These are phyloP conservation scores for Goniozus legneri DNA, from an alignment of 1,140 invertebrate genomes.

Conservation along the genomic window DNA sequence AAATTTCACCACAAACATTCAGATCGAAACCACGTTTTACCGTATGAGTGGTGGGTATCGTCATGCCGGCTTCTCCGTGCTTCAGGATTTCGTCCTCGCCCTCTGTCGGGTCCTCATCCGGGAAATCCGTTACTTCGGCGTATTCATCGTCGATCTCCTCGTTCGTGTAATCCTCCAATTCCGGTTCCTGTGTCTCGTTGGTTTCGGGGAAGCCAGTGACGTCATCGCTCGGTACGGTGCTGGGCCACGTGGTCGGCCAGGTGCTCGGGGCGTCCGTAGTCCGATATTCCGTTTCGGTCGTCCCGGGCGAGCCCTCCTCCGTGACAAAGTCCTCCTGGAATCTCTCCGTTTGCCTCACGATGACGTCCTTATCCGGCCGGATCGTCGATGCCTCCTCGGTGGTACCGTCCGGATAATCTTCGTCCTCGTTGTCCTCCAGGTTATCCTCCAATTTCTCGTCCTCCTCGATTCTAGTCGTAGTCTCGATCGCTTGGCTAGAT, in stretches of 20 bases:
- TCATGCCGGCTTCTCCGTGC: conserved; percentile 44
- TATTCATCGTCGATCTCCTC: conserved; percentile 15
- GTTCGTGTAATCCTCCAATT: background rate
- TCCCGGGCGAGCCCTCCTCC: no score
- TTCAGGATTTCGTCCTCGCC: conserved; percentile 32
- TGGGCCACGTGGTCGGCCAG: no score
- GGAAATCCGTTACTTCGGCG: conserved; percentile 15
- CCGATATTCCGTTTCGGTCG: background rate
- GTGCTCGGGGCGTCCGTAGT: no score
- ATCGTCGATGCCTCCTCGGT: background rate
- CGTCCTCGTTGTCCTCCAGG: background rate
- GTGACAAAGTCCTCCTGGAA: background rate
- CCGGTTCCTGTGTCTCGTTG: conserved; percentile 1
- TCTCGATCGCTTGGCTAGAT: no score
- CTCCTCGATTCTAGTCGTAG: no score
- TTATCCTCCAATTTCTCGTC: conserved; percentile 4
- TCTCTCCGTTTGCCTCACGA: background rate
- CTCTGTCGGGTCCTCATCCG: conserved; percentile 19
- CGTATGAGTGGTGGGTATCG: conserved; percentile 29
- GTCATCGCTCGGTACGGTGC: no score
- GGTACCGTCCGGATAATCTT: background rate
- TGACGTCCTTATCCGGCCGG: background rate
- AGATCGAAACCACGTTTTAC: no score
- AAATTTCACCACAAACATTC: no score
- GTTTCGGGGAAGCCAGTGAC: background rate